A percentile compares a stretch with the other conserved stretches of the same genome.
These are phyloP conservation scores for Tenebrosternarchus preto DNA, from an alignment of 2,113 vertebrate genomes.

Conservation along the genomic window DNA sequence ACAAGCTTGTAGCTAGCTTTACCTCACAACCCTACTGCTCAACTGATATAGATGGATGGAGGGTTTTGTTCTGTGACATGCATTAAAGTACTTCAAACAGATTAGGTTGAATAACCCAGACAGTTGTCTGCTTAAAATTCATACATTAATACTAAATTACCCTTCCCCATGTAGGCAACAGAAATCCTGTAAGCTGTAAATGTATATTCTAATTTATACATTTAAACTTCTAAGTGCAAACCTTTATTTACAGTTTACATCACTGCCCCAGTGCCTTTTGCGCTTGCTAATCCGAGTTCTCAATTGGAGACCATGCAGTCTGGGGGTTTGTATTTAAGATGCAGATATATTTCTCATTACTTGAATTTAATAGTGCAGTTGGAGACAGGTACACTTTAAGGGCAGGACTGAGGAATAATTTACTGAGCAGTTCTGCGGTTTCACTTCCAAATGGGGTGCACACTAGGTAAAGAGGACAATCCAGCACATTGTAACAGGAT, in stretches of 20 bases:
- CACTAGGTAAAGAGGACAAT: too few species aligned
- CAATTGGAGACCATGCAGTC: background rate
- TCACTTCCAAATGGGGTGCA: constrained; percentile 53
- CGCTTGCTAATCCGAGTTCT: background rate
- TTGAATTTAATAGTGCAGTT: constrained; percentile 64
- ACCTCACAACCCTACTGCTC: background rate
- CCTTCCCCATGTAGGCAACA: background rate
- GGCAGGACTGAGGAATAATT: constrained; percentile 61
- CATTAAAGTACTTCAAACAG: constrained; percentile 40
- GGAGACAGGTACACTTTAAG: constrained; percentile 60
- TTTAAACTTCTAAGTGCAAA: background rate
- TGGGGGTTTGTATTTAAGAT: background rate
- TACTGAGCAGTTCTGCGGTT: constrained; percentile 57
- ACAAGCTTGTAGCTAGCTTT: background rate
- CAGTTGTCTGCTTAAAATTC: constrained; percentile 35
- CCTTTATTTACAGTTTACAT: background rate
- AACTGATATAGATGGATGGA: constrained; percentile 23
- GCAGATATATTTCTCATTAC: constrained; percentile 58
- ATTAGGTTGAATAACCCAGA: background rate
- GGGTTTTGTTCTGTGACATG: constrained; percentile 31
- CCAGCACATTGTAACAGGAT: too few species aligned
- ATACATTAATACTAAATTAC: constrained; percentile 5
- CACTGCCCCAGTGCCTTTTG: background rate
- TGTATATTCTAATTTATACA: background rate
- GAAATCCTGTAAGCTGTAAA: background rate